Percentiles rank a stretch among this genome's conserved stretches.
Evolutionary conservation across 2,797 vertebrate genomes (phyloP).

Genomic region (Gastrophryne carolinensis): DNA sequence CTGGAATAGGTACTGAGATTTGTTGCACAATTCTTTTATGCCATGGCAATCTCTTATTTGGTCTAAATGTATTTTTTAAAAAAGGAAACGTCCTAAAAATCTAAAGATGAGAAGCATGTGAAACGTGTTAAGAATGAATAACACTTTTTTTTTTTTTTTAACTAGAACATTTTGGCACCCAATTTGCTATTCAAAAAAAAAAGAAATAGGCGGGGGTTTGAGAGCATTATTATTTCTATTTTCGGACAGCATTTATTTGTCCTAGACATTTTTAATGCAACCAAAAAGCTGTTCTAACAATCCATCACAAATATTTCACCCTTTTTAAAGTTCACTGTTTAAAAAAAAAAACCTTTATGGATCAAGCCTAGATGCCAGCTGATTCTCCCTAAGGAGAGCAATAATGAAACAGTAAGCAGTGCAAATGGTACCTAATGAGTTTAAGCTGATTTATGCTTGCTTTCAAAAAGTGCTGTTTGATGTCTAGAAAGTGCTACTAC

Average conservation of each 20-base stretch:
- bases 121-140: no score
- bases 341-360: slow-evolving; percentile 38
- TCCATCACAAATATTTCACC: slow-evolving; percentile 56
- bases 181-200: no score
- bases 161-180: no score
- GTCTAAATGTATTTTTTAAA: no score
- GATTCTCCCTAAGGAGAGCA: slow-evolving; percentile 60
- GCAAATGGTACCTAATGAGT: slow-evolving; percentile 76
- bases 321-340: slow-evolving; percentile 48
- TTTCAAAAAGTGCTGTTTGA: slow-evolving; percentile 72
- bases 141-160: no score
- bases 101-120: no score
- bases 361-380: slow-evolving; percentile 44
- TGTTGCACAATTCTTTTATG: no score
- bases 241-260: not conserved
- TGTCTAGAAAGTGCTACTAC: slow-evolving; percentile 72
- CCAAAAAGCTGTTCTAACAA: not conserved
- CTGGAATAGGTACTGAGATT: no score
- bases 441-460: slow-evolving; percentile 76
- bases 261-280: slow-evolving; percentile 24
- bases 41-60: no score
- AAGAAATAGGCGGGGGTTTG: no score
- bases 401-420: slow-evolving; percentile 73
- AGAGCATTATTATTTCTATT: no score
- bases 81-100: no score